Conservation (phyloP, 2,888 invertebrate genomes). For the Rotaria socialis region DNA sequence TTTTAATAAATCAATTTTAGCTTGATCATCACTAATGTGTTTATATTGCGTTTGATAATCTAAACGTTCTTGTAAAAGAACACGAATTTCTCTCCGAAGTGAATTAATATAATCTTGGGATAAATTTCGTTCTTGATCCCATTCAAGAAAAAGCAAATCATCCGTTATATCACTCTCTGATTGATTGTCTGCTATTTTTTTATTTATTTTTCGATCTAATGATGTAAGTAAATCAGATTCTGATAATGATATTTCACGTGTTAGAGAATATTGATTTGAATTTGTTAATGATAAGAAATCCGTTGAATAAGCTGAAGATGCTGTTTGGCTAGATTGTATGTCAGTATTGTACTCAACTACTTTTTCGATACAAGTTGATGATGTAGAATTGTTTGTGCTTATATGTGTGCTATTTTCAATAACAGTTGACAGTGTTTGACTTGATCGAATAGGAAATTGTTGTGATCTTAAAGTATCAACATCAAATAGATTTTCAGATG, state of each 20-base stretch:
- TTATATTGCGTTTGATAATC: background rate
- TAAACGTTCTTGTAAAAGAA: slow-evolving; percentile 17
- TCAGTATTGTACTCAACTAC: background rate
- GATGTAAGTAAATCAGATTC: background rate
- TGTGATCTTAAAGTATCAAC: too few relatives aligned
- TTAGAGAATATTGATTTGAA: background rate
- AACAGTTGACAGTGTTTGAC: too few relatives aligned
- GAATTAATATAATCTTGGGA: slow-evolving; percentile 33
- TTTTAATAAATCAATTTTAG: background rate
- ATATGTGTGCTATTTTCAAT: background rate
- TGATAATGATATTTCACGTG: background rate
- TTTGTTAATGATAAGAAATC: background rate
- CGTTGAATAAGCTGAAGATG: background rate
- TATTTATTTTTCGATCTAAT: background rate
- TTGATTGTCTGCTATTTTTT: background rate
- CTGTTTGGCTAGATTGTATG: background rate
- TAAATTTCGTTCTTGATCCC: slow-evolving; percentile 27
- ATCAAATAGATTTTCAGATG: too few relatives aligned
- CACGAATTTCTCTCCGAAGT: slow-evolving; percentile 6
- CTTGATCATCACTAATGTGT: background rate
- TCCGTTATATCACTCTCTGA: background rate
- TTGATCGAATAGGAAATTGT: too few relatives aligned
- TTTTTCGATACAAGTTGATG: background rate
- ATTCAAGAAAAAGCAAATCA: background rate
- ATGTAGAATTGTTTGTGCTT: background rate